A percentile compares a stretch with the other conserved stretches of the same genome.
phyloP scores from a whole-genome alignment of 1,140 invertebrate species.

The Drosophila mauritiana region DNA sequence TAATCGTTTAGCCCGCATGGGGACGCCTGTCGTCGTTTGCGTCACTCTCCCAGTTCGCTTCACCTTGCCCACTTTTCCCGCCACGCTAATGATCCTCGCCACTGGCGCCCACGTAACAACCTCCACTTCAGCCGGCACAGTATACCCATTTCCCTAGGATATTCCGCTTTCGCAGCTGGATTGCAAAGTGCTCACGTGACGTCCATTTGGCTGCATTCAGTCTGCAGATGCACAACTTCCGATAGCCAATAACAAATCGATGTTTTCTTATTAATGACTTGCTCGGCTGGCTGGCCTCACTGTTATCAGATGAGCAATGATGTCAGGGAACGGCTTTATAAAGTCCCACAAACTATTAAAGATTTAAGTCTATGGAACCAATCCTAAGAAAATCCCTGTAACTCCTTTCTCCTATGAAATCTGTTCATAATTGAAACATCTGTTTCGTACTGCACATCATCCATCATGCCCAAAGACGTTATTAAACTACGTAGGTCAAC shows the following conservation, averaged over 20 bases:
- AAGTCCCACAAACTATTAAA: too few species aligned
- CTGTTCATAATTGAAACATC: slow-evolving; percentile 57
- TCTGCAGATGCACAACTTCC: slow-evolving; percentile 6
- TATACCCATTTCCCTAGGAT: slow-evolving; percentile 1
- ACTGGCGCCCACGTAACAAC: slow-evolving; percentile 65
- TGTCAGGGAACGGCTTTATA: not conserved
- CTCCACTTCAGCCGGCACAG: slow-evolving; percentile 16
- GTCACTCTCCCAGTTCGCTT: slow-evolving; percentile 25
- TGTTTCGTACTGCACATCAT: slow-evolving; percentile 41
- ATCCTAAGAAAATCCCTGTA: not conserved
- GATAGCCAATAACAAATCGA: slow-evolving; percentile 24
- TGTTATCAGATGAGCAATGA: not conserved
- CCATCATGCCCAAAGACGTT: slow-evolving; percentile 46
- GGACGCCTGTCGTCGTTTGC: slow-evolving; percentile 49
- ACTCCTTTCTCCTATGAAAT: slow-evolving; percentile 9
- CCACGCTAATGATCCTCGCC: slow-evolving; percentile 71
- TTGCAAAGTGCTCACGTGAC: slow-evolving; percentile 41
- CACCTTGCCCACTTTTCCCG: slow-evolving; percentile 13
- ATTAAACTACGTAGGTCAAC: slow-evolving; percentile 42
- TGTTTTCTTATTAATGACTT: slow-evolving; percentile 4
- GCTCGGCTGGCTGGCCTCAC: not conserved
- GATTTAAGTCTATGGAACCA: not conserved
- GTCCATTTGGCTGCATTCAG: slow-evolving; percentile 11
- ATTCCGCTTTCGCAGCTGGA: slow-evolving; percentile 2
- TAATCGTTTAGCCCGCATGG: slow-evolving; percentile 44